Conservation (phyloP, 2,797 vertebrate genomes). For the Pipistrellus kuhlii region DNA sequence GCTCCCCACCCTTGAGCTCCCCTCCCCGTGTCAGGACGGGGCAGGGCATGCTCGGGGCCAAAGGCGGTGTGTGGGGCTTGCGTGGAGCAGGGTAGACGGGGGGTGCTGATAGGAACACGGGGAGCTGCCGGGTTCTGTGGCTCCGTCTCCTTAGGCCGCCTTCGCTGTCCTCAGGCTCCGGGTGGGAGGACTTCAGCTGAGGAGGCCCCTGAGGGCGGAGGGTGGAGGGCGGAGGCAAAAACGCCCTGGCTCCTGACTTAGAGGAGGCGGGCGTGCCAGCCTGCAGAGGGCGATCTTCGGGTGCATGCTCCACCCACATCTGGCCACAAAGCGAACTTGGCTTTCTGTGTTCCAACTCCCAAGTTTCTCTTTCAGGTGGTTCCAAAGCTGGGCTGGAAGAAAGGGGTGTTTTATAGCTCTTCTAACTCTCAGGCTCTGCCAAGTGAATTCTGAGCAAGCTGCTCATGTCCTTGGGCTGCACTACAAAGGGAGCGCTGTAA, state of each 20-base stretch:
- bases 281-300: not conserved
- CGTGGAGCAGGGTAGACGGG: not conserved
- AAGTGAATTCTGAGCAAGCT: constrained; percentile 33
- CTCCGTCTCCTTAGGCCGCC: not conserved
- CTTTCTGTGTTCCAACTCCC: not conserved
- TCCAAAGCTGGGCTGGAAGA: constrained; percentile 4
- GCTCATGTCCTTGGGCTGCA: not conserved
- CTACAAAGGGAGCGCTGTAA: not conserved
- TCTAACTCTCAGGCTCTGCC: constrained; percentile 35
- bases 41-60: not conserved
- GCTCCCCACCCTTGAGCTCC: rapidly evolving
- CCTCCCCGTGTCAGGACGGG: rapidly evolving
- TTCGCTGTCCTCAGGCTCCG: rapidly evolving
- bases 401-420: not conserved
- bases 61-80: no score
- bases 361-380: constrained; percentile 19
- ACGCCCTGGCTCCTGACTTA: rapidly evolving
- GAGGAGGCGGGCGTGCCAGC: not conserved
- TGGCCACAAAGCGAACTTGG: not conserved
- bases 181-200: not conserved
- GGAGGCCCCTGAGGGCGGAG: not conserved
- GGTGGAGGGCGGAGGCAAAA: no score
- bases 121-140: not conserved
- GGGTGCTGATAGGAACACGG: not conserved
- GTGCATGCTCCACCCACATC: not conserved